Evolutionary conservation across 2,113 vertebrate species (phyloP).

Genomic region (Perca fluviatilis): DNA sequence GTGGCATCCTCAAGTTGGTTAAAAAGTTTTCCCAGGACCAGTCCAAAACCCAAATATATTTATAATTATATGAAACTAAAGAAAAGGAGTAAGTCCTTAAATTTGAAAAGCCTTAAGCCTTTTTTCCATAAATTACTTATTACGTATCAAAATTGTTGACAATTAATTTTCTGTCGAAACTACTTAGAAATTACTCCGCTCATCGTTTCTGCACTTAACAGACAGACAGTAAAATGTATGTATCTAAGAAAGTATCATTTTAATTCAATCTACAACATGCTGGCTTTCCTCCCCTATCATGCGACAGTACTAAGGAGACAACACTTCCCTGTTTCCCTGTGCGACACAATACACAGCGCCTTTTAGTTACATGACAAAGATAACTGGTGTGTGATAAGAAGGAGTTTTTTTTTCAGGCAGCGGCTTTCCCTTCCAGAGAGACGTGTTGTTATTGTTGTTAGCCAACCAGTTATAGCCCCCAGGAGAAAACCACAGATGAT

Average conservation of each 20-base stretch:
- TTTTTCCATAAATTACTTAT: not conserved
- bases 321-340: not conserved
- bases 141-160: not conserved
- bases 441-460: constrained; percentile 72
- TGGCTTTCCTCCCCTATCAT: not conserved
- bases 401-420: constrained; percentile 42
- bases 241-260: not conserved
- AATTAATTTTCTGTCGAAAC: not conserved
- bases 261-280: not conserved
- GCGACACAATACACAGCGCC: constrained; percentile 22
- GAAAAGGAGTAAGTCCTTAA: not conserved
- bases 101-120: too few species aligned
- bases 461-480: constrained; percentile 67
- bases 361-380: constrained; percentile 55
- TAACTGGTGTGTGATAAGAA: constrained; percentile 50
- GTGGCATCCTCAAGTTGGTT: not conserved
- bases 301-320: constrained; percentile 3
- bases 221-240: not conserved
- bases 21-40: too few species aligned
- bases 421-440: constrained; percentile 53
- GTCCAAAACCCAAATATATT: not conserved
- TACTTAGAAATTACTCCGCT: not conserved
- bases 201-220: not conserved
- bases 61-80: not conserved
- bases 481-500: constrained; percentile 70